Evolutionary conservation across 1,140 invertebrate species (phyloP).

Genomic region (Lanistes nyassanus): DNA sequence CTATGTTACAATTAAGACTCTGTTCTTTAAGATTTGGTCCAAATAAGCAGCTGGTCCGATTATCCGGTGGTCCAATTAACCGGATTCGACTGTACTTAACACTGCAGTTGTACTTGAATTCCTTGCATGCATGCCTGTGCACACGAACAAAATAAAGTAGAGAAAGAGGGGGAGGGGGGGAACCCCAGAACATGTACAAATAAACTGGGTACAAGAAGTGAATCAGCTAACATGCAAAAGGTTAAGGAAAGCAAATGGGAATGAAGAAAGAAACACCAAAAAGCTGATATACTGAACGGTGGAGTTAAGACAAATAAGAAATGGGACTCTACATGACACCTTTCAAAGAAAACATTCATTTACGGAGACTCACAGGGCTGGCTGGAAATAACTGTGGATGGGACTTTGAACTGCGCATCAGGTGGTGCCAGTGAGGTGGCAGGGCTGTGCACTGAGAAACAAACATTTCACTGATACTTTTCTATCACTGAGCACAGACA

Average conservation of each 20-base stretch:
- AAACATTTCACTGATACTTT: neutral
- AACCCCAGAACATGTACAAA: too few species aligned
- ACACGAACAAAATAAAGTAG: too few species aligned
- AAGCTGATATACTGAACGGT: neutral
- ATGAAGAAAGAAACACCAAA: neutral
- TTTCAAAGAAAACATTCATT: neutral
- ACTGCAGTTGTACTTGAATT: too few species aligned
- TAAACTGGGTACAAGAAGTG: too few species aligned
- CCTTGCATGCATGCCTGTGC: too few species aligned
- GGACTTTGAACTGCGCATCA: constrained; percentile 21
- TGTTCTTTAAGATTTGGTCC: too few species aligned
- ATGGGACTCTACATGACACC: neutral
- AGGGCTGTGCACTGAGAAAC: neutral
- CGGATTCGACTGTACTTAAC: too few species aligned
- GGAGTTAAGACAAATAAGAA: neutral
- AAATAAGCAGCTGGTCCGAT: too few species aligned
- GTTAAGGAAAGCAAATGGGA: neutral
- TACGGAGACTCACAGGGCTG: constrained; percentile 7
- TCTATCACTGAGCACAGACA: neutral
- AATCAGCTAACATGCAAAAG: too few species aligned
- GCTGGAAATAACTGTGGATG: constrained; percentile 13
- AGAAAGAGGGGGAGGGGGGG: too few species aligned
- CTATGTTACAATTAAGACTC: too few species aligned
- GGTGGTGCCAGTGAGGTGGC: neutral
- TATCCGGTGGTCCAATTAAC: too few species aligned